phyloP scores from a whole-genome alignment of 2,888 invertebrate genomes.

The Sarcophaga rosellei region DNA sequence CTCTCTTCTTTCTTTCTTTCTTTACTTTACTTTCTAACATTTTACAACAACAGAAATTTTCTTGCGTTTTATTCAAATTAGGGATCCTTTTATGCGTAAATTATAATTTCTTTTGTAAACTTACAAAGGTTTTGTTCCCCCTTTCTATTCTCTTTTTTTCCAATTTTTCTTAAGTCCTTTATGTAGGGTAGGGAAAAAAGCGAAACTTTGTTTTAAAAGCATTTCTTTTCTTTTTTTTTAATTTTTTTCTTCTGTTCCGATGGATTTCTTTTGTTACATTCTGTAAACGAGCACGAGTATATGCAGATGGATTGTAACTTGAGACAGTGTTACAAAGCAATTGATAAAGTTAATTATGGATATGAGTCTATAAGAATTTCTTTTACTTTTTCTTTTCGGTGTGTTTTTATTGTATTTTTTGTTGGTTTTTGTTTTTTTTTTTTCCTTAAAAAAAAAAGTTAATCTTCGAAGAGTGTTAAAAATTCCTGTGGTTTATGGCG shows the following conservation, averaged over 20 bases:
- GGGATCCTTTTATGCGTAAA: constrained; percentile 59
- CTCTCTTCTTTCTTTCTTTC: neutral
- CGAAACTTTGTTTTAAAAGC: constrained; percentile 46
- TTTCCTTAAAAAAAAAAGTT: constrained; percentile 25
- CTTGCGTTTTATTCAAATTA: constrained; percentile 58
- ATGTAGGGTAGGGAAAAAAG: neutral
- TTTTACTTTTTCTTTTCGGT: constrained; percentile 5
- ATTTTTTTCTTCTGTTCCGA: constrained; percentile 17
- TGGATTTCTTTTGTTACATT: constrained; percentile 30
- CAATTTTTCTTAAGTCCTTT: constrained; percentile 14
- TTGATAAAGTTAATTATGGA: constrained; percentile 66
- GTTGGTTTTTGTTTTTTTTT: constrained; percentile 7
- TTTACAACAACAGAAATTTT: constrained; percentile 35
- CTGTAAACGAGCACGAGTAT: neutral
- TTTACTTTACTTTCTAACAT: constrained; percentile 40
- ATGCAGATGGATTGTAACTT: constrained; percentile 29
- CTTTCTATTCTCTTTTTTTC: neutral
- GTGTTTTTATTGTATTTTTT: neutral
- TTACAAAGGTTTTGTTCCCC: constrained; percentile 19
- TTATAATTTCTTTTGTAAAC: constrained; percentile 60
- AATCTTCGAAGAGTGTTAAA: constrained; percentile 56
- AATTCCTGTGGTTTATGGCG: constrained; percentile 60
- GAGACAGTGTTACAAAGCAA: constrained; percentile 10
- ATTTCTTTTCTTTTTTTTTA: too few relatives aligned
- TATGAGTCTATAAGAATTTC: constrained; percentile 50